Evolutionary conservation across 2,888 invertebrate species (phyloP), one percentile per base, ranked within the genome.

Genomic region (Amphipoea oculea): DNA sequence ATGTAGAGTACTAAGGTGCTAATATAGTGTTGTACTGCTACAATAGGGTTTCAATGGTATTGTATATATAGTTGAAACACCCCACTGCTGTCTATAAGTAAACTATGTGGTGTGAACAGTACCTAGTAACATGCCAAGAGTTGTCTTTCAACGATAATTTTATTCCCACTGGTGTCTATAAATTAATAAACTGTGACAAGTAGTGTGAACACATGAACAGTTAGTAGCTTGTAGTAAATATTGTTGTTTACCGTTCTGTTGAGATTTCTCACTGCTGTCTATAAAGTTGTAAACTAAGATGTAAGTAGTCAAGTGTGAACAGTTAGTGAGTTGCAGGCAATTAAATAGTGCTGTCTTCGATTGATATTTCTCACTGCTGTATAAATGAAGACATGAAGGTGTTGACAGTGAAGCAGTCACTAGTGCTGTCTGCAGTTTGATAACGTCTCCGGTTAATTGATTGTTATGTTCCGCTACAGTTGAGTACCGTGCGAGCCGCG

Each of bases 391-490:
- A 17, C 57, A 3, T 67, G 60, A 14, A 54, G 40, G 85, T 85
- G 80, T 85, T 79, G 80, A 68, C 85, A 81, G 73, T 73, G 36
- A 84, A 69, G 45, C 68, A 68, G 62, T 85, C 86, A 63, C 42
- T 68, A 51, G 57, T 48, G 81, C 36, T 81, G 73, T 72, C 67
- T 81, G 45, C 82, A 68, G 68, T 54, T 66, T 78, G 85, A 86
- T 76, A 77, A 76, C 86, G 81, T 79, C 78, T 63, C 65, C 63
- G 17, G 63, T 40, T 76, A 84, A 89, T 88, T 82, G 85, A 90
- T 85, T 79, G 89, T 69, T 65, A 67, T 80, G 83, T 88, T 78
- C 89, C 87, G 89, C 89, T 89, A 79, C 69, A 80, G 66, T 65
- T 67, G 62, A 29, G 14, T 17, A 6, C 20, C 11, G 63, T 23